Evolutionary conservation across 2,113 vertebrate species (phyloP), one percentile per base, ranked within the genome.

Genomic region (Crotalus helleri): DNA sequence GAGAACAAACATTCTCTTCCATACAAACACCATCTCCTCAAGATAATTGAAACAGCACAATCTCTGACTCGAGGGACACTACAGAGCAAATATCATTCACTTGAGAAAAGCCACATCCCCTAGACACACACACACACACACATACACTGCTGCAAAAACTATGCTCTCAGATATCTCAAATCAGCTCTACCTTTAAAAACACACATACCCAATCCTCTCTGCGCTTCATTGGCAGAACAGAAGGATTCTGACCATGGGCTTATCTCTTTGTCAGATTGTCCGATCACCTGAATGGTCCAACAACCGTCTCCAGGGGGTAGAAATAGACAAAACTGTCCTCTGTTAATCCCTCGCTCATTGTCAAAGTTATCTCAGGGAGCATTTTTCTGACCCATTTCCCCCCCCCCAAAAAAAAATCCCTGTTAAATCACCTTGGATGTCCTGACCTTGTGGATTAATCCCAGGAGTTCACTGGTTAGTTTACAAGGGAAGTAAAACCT

Each of bases 1-100:
- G 39, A 92, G 39, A 92, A 85, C 88, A 92, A 92, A 59, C 87
- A 90, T 90, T 92, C 39, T 85, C 88, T 46, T 90, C 39, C 92
- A 44, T 74, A 92, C 92, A 85, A 92, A 92, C 87, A 92, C 55
- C 88, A 90, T 90, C 54, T 92, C 54, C 87, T 33, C 64, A 61
- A 90, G 92, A 90, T 90, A 92, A 92, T 92, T 89, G 88, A 92
- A 92, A 92, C 19, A 49, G 64, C 7, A 26, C 55, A 39, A 88
- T 53, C 51, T 64, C 87, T 55, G 85, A 90, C 55, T 85, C 69
- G 5, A 92, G 90, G 88, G n/a, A 44, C 26, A 51, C 88, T 92
- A 19, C 49, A 92, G 58, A 92, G 29, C 85, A 92, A 92, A 92
- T 88, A 90, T 7, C 2, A 58, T 39, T 89, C 53, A 59, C 88